A percentile compares a stretch with the other conserved stretches of the same genome.
Evolutionary conservation across 2,888 invertebrate species (phyloP).

Genomic region (Cremastinae sp.): DNA sequence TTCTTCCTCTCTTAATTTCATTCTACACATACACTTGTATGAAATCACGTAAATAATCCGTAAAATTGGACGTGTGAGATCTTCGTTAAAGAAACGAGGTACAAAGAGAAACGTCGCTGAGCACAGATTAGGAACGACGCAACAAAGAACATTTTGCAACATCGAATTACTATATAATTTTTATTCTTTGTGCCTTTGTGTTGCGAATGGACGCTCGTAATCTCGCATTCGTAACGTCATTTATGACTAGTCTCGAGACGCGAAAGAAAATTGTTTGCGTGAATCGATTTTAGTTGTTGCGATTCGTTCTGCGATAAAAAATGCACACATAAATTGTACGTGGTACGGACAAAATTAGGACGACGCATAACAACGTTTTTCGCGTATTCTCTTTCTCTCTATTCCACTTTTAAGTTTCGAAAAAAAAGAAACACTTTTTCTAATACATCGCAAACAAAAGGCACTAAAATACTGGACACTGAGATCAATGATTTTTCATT

Average conservation of each 20-base stretch:
- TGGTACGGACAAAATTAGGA: conserved; percentile 17
- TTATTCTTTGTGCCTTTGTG: conserved; percentile 22
- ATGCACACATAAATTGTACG: conserved; percentile 21
- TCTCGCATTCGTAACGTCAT: conserved; percentile 38
- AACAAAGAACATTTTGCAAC: conserved; percentile 28
- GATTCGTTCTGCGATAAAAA: conserved; percentile 27
- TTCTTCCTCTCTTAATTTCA: conserved; percentile 14
- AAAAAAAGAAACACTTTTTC: conserved; percentile 21
- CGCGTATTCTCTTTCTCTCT: neutral
- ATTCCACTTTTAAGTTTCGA: conserved; percentile 7
- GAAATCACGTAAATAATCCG: conserved; percentile 45
- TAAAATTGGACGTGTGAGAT: conserved; percentile 51
- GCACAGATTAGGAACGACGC: conserved; percentile 22
- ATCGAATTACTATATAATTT: conserved; percentile 8
- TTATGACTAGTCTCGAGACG: conserved; percentile 50
- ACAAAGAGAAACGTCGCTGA: conserved; percentile 41
- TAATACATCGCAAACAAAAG: conserved; percentile 52
- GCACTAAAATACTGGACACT: conserved; percentile 61
- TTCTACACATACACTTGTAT: conserved; percentile 31
- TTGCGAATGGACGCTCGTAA: conserved; percentile 5
- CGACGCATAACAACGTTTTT: conserved; percentile 3
- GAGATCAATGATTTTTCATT: conserved; percentile 51
- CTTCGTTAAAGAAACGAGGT: conserved; percentile 35
- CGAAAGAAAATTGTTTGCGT: conserved; percentile 27
- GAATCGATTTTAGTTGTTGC: conserved; percentile 33